Conservation (phyloP, 2,888 invertebrate species). For the Camponotus fellah region DNA sequence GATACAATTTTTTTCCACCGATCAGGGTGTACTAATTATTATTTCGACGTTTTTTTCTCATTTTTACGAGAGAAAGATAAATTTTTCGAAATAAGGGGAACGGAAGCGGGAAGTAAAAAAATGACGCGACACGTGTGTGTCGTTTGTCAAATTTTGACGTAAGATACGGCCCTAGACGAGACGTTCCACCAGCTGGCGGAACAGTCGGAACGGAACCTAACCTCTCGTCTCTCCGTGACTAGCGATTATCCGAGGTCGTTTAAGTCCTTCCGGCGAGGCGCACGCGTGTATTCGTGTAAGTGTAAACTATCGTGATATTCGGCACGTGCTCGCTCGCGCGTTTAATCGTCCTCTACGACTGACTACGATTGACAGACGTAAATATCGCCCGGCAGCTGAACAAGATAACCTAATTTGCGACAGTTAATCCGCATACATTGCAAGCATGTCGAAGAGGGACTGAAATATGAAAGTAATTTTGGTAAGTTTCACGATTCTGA, state of each 20-base stretch:
- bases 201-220: not conserved
- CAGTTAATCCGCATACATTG: not conserved
- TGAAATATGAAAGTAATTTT: conserved; percentile 9
- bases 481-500: not conserved
- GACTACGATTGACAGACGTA: not conserved
- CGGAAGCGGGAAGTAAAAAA: not conserved
- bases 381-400: not conserved
- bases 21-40: not conserved
- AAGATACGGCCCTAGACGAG: not conserved
- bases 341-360: not conserved
- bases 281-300: not conserved
- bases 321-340: not conserved
- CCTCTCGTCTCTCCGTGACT: not conserved
- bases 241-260: conserved; percentile 4
- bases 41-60: not conserved
- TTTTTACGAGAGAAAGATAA: not conserved
- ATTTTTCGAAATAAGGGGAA: not conserved
- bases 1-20: not conserved
- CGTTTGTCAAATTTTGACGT: not conserved
- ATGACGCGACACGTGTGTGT: not conserved
- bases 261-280: not conserved
- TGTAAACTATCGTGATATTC: conserved; percentile 1
- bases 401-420: conserved; percentile 1
- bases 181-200: not conserved
- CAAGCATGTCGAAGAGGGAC: not conserved